phyloP scores from a whole-genome alignment of 2,113 vertebrate genomes.

The Erythrocercus mccallii region DNA sequence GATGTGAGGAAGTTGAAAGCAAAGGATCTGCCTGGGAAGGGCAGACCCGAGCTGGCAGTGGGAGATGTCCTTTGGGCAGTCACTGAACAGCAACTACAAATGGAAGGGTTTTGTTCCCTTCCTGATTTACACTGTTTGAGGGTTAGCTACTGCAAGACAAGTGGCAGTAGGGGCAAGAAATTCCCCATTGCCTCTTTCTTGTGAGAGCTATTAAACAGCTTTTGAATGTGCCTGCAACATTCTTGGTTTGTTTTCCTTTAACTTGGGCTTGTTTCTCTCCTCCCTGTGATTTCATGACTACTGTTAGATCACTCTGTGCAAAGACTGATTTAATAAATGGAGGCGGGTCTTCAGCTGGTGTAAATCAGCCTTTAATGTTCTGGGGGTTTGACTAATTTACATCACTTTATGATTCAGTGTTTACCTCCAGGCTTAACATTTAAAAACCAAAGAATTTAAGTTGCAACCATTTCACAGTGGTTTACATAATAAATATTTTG shows the following conservation, averaged over 20 bases:
- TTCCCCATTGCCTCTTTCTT: background rate
- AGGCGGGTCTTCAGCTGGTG: background rate
- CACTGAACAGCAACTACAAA: background rate
- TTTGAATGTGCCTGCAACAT: background rate
- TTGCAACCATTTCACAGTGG: background rate
- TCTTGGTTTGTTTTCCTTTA: background rate
- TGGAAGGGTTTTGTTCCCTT: background rate
- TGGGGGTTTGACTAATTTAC: background rate
- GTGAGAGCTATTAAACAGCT: background rate
- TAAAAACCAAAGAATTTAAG: background rate
- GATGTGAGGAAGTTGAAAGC: background rate
- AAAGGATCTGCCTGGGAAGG: background rate
- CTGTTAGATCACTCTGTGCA: background rate
- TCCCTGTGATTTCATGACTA: background rate
- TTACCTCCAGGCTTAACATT: background rate
- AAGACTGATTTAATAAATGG: background rate
- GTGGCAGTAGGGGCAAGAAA: background rate
- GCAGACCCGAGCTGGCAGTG: background rate
- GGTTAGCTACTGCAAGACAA: background rate
- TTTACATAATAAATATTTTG: background rate
- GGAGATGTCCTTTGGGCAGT: background rate
- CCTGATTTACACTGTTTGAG: background rate
- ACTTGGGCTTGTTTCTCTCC: background rate
- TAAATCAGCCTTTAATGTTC: background rate
- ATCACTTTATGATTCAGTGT: background rate